Evolutionary conservation across 2,797 vertebrate species (phyloP), one percentile per base, ranked within the genome.

Genomic region (Crotalus adamanteus): DNA sequence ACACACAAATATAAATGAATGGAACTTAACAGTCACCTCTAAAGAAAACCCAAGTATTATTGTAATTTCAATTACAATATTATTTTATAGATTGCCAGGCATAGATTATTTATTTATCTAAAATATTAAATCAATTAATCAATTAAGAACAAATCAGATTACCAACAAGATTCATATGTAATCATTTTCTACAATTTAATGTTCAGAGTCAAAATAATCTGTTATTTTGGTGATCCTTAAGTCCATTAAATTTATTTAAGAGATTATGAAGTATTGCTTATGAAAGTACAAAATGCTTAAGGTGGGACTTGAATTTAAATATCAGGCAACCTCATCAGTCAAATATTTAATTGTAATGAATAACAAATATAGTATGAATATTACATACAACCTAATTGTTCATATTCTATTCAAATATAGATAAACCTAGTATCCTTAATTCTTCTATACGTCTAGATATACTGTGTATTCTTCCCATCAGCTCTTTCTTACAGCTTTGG

Each of bases 401-500:
- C 13, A 55, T 89, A 94, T 85, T 42, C 65, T 87, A 94, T 94
- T 95, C 96, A 95, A 96, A 97, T 96, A 95, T 93, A 91, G 94
- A 94, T 94, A 94, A 93, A n/a, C 92, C 95, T 94, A 95, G 96
- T 97, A 97, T 97, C 98, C 97, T 97, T 97, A 94, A 96, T 95
- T 95, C 95, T 96, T 97, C 98, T 96, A 87, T 92, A 91, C 51
- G 78, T 90, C 95, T 92, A 59, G 96, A 57, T 65, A 55, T 14
- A 88, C 90, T 89, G 57, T 63, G 6, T 85, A 91, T 96, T 96
- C 96, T 97, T 97, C 94, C 95, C 96, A 95, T 95, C 96, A 91
- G 69, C 65, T 96, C 96, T 96, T 83, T 83, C 20, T 83, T 83
- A 47, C 37, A 97, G 96, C 97, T 93, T 16, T 95, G 96, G 97